Base-by-base conservation (phyloP, 2,888 invertebrate genomes). In the Aquatica leii region DNA sequence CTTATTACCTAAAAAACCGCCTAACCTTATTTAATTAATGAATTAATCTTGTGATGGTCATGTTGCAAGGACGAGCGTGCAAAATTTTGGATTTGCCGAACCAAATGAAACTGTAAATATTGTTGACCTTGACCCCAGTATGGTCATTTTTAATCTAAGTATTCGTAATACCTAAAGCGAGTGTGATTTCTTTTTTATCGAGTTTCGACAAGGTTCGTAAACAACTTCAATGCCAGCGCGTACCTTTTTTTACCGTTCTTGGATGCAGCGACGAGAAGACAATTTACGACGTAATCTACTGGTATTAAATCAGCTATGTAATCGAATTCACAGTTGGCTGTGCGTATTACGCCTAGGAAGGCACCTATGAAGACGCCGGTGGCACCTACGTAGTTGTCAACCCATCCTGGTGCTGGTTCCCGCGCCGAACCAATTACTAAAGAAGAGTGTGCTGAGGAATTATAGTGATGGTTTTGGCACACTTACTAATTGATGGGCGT, bases 321-420 rank as follows among this genome's bases (percentile, higher is more conserved):
- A 0, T 86, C 82, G 0, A 83, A 80, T 71, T 91, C 87, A 20
- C 90, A 90, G 90, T 89, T 69, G 90, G 94, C 85, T 0, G 92
- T 84, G 34, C 89, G 84, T 35, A 92, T 76, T 1, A 94, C 86
- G 62, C 96, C 96, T 20, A 90, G 89, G 0, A 93, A 92, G 1
- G 89, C 88, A 0, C 90, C 92, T 6, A 90, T 85, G 66, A 87
- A 88, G 48, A 86, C 84, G 0, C 89, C 95, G 3, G 93, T 94
- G 0, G 95, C 93, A 1, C 96, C 96, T 76, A 95, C 96, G 72
- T 93, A 85, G 76, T 95, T 97, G 81, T 96, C 95, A 12, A 94
- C 92, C 95, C 95, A 97, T 1, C 94, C 94, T 65, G 88, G 82
- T 0, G 90, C 81, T 0, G 93, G 92, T 76, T 92, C 92, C 48